Base-by-base conservation (phyloP, 2,888 invertebrate genomes). In the Lasioglossum marginatum region DNA sequence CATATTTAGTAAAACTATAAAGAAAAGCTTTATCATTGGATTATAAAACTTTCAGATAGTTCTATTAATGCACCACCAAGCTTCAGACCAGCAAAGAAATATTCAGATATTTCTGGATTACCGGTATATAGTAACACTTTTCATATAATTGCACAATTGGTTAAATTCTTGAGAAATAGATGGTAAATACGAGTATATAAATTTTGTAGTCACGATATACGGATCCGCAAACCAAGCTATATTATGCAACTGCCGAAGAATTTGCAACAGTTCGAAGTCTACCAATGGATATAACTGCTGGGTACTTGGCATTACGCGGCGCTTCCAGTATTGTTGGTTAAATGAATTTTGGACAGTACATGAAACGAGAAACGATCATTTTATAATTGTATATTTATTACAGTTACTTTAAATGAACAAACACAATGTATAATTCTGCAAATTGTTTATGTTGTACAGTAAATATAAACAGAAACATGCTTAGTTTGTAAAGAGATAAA, bases 61-160 rank as follows among this genome's bases (percentile, higher is more conserved):
- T 97, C 97, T 40, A 97, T 99, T 87, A 98, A 98, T 95, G 98
- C 98, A 43, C 98, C 98, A 19, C 98, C 99, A 63, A 98, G 98
- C 60, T 98, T 99, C 93, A 97, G 97, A 93, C 99, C 99, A 6
- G 97, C 98, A 0, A 98, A 98, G 93, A 99, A 99, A 93, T 99
- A 99, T 95, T 99, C 99, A 0, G 99, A 99, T 94, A 97, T 99
- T 87, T 98, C 98, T 79, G 99, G 99, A 0, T 95, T 99, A 52
- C 97, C 97, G 70, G 98, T 96, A 94, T 94, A 95, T 95, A 78
- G 73, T 68, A 52, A 76, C 57, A 27, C 23, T 27, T 23, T 12
- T 43, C 23, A 4, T 6, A 57, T 19, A 8, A 75, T 66, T 40
- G 23, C 72, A 66, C 12, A 40, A 72, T 37, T 72, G 34, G 66